These are phyloP conservation scores for Otis tarda DNA, from an alignment of 2,113 vertebrate species.

Conservation along the genomic window DNA sequence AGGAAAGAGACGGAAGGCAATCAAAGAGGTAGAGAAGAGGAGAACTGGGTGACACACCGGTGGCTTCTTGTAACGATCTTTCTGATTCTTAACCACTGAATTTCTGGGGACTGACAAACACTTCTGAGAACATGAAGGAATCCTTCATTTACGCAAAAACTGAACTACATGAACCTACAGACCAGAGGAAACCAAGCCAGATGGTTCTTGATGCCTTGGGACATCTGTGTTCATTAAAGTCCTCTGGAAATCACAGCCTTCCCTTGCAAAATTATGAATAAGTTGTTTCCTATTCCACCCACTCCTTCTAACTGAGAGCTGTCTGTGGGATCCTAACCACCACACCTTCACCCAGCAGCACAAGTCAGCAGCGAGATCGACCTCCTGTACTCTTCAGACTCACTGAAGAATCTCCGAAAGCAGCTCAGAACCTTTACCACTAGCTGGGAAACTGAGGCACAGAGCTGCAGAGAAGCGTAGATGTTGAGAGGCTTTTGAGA, in stretches of 20 bases:
- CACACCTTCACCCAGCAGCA: neutral
- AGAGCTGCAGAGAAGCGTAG: neutral
- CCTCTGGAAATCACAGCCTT: neutral
- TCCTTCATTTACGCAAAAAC: neutral
- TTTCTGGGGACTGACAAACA: neutral
- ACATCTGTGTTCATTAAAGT: slow-evolving; percentile 14
- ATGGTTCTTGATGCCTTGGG: neutral
- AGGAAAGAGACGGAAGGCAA: neutral
- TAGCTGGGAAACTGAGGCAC: neutral
- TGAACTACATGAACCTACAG: neutral
- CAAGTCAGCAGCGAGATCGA: neutral
- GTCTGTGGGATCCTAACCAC: neutral
- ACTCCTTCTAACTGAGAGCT: neutral
- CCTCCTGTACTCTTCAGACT: neutral
- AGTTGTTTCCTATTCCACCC: slow-evolving; percentile 38
- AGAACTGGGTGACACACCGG: neutral
- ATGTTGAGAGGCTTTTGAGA: neutral
- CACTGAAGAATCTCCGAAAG: neutral
- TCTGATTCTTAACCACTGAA: neutral
- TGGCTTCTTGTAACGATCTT: rapidly evolving
- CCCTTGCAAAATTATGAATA: neutral
- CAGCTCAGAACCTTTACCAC: neutral
- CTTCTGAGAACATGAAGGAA: neutral
- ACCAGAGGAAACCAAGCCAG: neutral
- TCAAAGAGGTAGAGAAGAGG: neutral